Evolutionary conservation across 2,113 vertebrate species (phyloP), one percentile per base, ranked within the genome.

Genomic region (Petroica traversi): DNA sequence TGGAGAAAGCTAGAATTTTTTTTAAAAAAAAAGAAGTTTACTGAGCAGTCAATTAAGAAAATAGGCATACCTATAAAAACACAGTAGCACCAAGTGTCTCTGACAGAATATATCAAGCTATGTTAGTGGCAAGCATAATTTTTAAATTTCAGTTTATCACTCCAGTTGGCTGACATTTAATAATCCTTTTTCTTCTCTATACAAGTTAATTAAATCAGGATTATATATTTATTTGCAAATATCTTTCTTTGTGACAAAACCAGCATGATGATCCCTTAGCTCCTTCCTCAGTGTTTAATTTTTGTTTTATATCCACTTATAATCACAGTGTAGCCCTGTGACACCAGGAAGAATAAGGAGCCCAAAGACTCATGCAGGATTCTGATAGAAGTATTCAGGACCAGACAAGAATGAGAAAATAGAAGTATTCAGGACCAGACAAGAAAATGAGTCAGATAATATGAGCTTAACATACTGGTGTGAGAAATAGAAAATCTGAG

Each of bases 121-220:
- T 29, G 33, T 84, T 91, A 71, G 26, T 71, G 71, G 59, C 80
- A 96, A 85, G 52, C 8, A 55, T 26, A 51, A 66, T 86, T 85
- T 92, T 89, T 9, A 74, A 66, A 34, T 78, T 87, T 55, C 36
- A 85, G 26, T 85, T 93, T 77, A 93, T 68, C 87, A 25, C 51
- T 88, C 71, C 11, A 69, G 12, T 61, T 96, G 38, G 57, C 20
- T 77, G 87, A 64, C 72, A 85, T 87, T 91, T 95, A 87, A 95
- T 94, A 83, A 95, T 80, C 17, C 5, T 68, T 90, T 72, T 82
- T 34, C 36, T 89, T 58, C 48, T 38, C 33, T 80, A 64, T 19
- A 46, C 12, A 75, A 88, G n/a, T 90, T 94, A 94, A 97, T 95
- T 93, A 85, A 84, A 76, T 74, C 19, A 63, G 16, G 24, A 91